A percentile compares a stretch with the other conserved stretches of the same genome.
Conservation (phyloP, 1,140 invertebrate species). For the Anastrepha ludens region DNA sequence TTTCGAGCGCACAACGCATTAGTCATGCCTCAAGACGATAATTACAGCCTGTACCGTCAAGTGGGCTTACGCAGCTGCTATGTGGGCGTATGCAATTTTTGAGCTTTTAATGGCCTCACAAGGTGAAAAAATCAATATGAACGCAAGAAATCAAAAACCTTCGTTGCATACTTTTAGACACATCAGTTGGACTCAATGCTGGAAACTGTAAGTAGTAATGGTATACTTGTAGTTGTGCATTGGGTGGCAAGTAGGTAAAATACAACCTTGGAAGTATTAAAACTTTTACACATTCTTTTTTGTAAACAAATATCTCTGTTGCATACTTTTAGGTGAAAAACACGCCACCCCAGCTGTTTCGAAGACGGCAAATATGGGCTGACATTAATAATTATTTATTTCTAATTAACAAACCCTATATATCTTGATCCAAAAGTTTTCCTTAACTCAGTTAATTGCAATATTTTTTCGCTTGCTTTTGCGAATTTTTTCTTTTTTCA, state of each 20-base stretch:
- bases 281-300: too few species aligned
- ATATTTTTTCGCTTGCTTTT: neutral
- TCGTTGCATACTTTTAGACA: too few species aligned
- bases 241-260: too few species aligned
- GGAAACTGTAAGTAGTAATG: too few species aligned
- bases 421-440: neutral
- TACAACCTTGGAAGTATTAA: too few species aligned
- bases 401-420: too few species aligned
- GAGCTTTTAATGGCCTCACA: neutral
- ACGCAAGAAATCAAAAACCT: neutral
- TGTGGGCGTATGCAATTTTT: neutral
- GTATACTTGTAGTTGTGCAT: too few species aligned
- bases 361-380: too few species aligned
- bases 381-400: too few species aligned
- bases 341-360: too few species aligned
- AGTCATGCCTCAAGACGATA: constrained; percentile 40
- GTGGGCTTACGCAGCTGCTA: neutral
- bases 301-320: neutral
- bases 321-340: neutral
- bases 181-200: too few species aligned
- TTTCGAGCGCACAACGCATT: constrained; percentile 19
- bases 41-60: constrained; percentile 5
- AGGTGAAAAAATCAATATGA: constrained; percentile 20
- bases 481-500: neutral
- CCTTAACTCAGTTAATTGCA: neutral